Conservation (phyloP, 2,797 vertebrate genomes). For the Leptatherina wallacei region DNA sequence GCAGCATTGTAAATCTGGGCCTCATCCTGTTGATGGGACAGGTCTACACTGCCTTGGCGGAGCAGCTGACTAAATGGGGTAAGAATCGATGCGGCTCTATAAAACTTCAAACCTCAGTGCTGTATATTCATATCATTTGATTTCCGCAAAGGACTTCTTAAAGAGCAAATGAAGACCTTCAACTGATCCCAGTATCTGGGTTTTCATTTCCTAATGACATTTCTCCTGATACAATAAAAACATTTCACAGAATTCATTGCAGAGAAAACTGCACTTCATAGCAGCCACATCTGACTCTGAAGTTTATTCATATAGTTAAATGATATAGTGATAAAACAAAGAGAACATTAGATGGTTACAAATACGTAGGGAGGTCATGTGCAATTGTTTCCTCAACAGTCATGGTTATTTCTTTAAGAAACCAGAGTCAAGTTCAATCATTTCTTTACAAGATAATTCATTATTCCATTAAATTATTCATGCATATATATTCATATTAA, state of each 20-base stretch:
- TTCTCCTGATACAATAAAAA: background rate
- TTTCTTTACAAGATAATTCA: background rate
- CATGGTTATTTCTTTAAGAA: background rate
- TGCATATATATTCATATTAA: background rate
- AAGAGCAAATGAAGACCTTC: background rate
- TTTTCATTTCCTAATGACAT: background rate
- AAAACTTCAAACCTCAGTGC: slow-evolving; percentile 26
- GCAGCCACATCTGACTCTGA: background rate
- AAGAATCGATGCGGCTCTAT: slow-evolving; percentile 50
- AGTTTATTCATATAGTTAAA: background rate
- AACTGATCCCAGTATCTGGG: background rate
- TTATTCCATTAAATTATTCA: background rate
- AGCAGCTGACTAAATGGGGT: slow-evolving; percentile 88
- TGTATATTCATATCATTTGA: slow-evolving; percentile 14
- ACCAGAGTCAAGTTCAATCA: background rate
- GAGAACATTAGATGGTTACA: background rate
- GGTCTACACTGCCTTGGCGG: slow-evolving; percentile 86
- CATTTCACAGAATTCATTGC: background rate
- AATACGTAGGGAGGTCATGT: background rate
- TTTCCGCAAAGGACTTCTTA: slow-evolving; percentile 19
- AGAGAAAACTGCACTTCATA: background rate
- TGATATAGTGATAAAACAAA: background rate
- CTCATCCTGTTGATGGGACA: slow-evolving; percentile 86
- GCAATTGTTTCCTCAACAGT: background rate
- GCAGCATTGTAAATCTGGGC: slow-evolving; percentile 84